These are phyloP conservation scores for Gasteruption jaculator DNA, from an alignment of 2,888 invertebrate species.

Conservation along the genomic window DNA sequence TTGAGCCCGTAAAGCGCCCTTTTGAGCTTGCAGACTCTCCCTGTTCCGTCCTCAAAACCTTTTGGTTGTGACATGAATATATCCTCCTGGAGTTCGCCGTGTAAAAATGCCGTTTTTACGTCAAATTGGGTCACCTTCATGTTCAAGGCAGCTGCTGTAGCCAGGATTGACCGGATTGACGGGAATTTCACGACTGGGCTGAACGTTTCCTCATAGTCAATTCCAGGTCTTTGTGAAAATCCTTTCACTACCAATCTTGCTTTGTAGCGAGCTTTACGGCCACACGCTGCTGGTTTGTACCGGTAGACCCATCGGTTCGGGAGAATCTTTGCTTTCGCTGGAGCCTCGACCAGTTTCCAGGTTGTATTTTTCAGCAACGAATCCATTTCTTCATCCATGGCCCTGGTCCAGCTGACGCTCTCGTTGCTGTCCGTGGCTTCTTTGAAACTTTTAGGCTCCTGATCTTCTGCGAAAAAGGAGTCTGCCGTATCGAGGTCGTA, in stretches of 20 bases:
- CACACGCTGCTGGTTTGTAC: conserved; percentile 22
- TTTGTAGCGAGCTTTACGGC: conserved; percentile 27
- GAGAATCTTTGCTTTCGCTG: not conserved
- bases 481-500: not conserved
- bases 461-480: not conserved
- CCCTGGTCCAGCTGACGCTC: conserved; percentile 3
- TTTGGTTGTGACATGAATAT: conserved; percentile 41
- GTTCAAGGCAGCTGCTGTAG: conserved; percentile 25
- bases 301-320: conserved; percentile 7
- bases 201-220: conserved; percentile 35
- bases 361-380: conserved; percentile 6
- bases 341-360: conserved; percentile 5
- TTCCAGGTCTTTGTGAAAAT: conserved; percentile 25
- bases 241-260: conserved; percentile 33
- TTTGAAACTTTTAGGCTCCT: not conserved
- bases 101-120: conserved; percentile 35
- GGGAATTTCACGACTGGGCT: conserved; percentile 33
- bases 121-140: conserved; percentile 31
- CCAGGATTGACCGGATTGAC: conserved; percentile 28
- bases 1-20: conserved; percentile 43
- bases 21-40: conserved; percentile 34
- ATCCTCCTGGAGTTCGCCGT: conserved; percentile 33
- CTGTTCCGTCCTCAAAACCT: conserved; percentile 33
- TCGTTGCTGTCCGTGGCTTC: conserved; percentile 3
- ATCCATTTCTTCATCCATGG: conserved; percentile 12